Evolutionary conservation across 2,797 vertebrate genomes (phyloP), one percentile per base, ranked within the genome.

Genomic region (Nannoperca australis): DNA sequence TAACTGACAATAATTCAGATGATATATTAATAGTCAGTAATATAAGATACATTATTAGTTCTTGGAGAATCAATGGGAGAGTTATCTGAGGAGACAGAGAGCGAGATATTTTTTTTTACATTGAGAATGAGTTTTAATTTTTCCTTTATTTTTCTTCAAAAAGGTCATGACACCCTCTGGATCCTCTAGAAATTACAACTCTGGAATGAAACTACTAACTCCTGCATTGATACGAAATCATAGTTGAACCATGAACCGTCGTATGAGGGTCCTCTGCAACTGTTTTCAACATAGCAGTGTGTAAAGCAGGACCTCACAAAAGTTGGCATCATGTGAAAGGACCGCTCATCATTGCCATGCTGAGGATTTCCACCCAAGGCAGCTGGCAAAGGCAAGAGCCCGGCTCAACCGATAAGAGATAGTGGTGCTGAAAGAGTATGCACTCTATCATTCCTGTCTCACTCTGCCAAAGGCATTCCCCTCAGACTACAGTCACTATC

Each of bases 401-500:
- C 50, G 32, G 53, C 70, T 67, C 51, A 47, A 66, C 69, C 27
- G 56, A 89, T 75, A 61, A n/a, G 59, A 85, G 84, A 89, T 76
- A 79, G 70, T 34, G 70, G 63, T 58, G 53, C 69, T 79, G 62
- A 88, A 81, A 78, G 77, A 75, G 73, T 51, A 67, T 75, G 54
- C 58, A 68, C 67, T 70, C 66, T 27, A 47, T 63, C 73, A 62
- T 63, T 81, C 53, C 70, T 73, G 73, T 74, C 71, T 84, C 65
- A 50, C 68, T 79, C 63, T 72, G 87, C 87, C 88, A 81, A 78
- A 80, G 78, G 88, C 83, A 68, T 79, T 83, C 76, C 79, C 75
- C 55, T 84, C 68, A 78, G 78, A 85, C 81, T 73, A 59, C 74
- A 80, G 69, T 75, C 82, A 63, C 79, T 87, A 67, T 78, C 67